Percentiles rank a stretch among this genome's conserved stretches.
Evolutionary conservation across 1,140 invertebrate species (phyloP).

Genomic region (Leptopilina clavipes): DNA sequence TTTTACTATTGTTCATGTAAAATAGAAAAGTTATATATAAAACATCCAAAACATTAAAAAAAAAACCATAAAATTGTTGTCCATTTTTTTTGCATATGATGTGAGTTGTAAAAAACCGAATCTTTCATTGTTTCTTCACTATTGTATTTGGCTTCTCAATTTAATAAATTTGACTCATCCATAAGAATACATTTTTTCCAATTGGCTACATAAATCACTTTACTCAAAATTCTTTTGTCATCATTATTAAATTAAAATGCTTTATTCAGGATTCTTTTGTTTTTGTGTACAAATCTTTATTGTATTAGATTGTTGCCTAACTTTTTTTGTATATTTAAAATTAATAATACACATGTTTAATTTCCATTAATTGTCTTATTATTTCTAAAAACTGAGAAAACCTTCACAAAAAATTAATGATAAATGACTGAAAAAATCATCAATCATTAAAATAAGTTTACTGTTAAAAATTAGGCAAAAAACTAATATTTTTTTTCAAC

Average conservation of each 20-base stretch:
- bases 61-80: neutral
- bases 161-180: slow-evolving; percentile 16
- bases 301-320: too few species aligned
- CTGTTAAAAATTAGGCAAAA: neutral
- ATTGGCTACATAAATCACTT: neutral
- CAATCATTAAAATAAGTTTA: neutral
- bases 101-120: slow-evolving; percentile 4
- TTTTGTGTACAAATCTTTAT: too few species aligned
- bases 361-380: too few species aligned
- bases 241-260: too few species aligned
- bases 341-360: too few species aligned
- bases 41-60: neutral
- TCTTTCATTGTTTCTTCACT: slow-evolving; percentile 11
- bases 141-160: slow-evolving; percentile 15
- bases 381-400: too few species aligned
- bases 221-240: neutral
- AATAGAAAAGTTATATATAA: slow-evolving; percentile 17
- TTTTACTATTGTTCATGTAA: slow-evolving; percentile 29
- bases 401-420: too few species aligned
- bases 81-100: neutral
- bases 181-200: neutral
- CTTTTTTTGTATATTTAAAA: too few species aligned
- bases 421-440: too few species aligned
- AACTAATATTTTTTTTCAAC: neutral
- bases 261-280: too few species aligned